A percentile compares a stretch with the other conserved stretches of the same genome.
These are phyloP conservation scores for Orbicella faveolata DNA, from an alignment of 64 coral and sea anemone species.

Conservation along the genomic window DNA sequence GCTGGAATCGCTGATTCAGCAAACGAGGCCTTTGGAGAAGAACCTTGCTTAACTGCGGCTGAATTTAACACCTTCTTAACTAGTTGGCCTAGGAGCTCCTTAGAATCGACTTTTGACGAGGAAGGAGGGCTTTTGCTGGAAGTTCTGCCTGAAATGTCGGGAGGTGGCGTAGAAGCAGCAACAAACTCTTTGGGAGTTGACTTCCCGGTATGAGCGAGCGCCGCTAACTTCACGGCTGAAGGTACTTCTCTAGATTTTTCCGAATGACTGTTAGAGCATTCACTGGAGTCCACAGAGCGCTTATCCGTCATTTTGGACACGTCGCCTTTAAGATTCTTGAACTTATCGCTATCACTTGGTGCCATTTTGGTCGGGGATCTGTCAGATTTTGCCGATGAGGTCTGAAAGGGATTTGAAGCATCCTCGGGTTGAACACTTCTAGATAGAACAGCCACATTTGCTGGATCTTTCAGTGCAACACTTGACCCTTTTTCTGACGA, in stretches of 20 bases:
- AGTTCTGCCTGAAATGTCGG: constrained; percentile 3
- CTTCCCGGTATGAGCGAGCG: background rate
- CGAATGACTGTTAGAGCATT: background rate
- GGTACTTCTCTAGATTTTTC: background rate
- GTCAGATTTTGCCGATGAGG: background rate
- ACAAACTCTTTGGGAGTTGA: background rate
- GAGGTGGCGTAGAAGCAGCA: background rate
- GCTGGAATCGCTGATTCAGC: constrained; percentile 1
- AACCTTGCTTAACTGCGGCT: constrained; percentile 59
- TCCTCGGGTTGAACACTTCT: background rate
- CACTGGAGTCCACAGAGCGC: background rate
- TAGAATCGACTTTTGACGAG: constrained; percentile 63
- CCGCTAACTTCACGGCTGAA: background rate
- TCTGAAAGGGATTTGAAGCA: background rate
- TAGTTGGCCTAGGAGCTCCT: constrained; percentile 78
- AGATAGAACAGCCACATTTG: background rate
- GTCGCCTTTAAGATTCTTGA: background rate
- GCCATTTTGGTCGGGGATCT: constrained; percentile 7
- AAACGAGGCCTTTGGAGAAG: constrained; percentile 49
- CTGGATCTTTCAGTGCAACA: background rate
- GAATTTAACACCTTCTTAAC: constrained; percentile 90
- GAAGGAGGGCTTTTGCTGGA: constrained; percentile 52
- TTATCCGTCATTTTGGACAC: constrained; percentile 4
- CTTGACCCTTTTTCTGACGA: background rate
- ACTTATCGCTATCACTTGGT: constrained; percentile 5